Evolutionary conservation across 2,113 vertebrate genomes (phyloP).

Genomic region (Larimichthys polyactis): DNA sequence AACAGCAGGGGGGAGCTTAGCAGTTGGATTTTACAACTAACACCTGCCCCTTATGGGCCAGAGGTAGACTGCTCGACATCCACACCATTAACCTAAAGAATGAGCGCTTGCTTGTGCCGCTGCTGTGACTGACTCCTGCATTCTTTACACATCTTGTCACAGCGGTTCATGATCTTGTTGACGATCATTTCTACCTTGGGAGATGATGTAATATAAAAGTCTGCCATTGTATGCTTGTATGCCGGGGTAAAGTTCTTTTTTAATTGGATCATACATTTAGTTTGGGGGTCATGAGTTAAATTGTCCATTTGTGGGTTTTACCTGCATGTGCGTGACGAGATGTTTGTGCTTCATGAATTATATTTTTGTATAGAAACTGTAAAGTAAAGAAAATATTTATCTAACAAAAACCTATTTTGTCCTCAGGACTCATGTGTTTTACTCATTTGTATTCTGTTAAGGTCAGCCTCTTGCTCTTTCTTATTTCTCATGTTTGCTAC

Average conservation of each 20-base stretch:
- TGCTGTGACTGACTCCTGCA: constrained; percentile 20
- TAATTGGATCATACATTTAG: not conserved
- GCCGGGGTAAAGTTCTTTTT: not conserved
- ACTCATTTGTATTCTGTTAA: no score
- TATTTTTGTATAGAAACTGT: no score
- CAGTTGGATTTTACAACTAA: constrained; percentile 60
- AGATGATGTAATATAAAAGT: constrained; percentile 35
- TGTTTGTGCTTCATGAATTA: not conserved
- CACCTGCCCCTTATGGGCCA: constrained; percentile 64
- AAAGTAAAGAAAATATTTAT: no score
- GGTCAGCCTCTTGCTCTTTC: no score
- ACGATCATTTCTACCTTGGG: constrained; percentile 29
- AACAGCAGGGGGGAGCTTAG: constrained; percentile 67
- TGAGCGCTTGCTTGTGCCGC: constrained; percentile 14
- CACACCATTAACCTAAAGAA: constrained; percentile 44
- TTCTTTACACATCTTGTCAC: constrained; percentile 56
- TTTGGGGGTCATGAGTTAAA: not conserved
- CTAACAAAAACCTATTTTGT: no score
- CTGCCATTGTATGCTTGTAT: constrained; percentile 21
- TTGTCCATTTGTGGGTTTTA: constrained; percentile 13
- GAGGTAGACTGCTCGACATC: constrained; percentile 42
- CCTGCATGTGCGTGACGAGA: not conserved
- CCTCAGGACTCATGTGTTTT: no score
- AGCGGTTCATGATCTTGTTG: not conserved
- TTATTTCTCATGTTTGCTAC: not conserved